Percentiles rank a stretch among this genome's conserved stretches.
Conservation (phyloP, 2,113 vertebrate genomes). For the Budorcas taxicolor region DNA sequence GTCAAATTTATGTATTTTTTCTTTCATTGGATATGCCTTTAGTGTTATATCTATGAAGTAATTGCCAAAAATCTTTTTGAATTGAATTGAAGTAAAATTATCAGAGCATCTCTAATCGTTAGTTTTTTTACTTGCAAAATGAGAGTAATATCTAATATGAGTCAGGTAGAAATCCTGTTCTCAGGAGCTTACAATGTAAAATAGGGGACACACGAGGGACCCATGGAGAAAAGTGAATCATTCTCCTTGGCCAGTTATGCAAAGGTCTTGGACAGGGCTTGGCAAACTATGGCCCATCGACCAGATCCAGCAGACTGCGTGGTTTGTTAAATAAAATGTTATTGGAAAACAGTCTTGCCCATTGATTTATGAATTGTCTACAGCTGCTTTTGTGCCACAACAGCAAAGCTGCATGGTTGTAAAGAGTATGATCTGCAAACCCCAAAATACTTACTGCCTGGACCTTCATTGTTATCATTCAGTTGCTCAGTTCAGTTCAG, state of each 20-base stretch:
- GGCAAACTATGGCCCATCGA: too few relatives aligned
- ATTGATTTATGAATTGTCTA: accelerated
- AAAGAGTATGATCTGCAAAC: not conserved
- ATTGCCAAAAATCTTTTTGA: not conserved
- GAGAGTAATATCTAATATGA: not conserved
- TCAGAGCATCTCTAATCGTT: not conserved
- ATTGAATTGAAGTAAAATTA: not conserved
- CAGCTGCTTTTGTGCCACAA: not conserved
- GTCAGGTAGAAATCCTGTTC: not conserved
- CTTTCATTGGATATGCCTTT: not conserved
- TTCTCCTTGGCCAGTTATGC: not conserved
- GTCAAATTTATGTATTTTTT: not conserved
- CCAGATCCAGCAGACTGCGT: not conserved
- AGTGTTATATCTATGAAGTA: not conserved
- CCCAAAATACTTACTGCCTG: not conserved
- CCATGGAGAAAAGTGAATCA: not conserved
- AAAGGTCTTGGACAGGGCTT: not conserved
- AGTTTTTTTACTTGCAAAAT: not conserved
- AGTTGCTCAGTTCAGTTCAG: not conserved
- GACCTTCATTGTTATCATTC: not conserved
- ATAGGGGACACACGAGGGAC: not conserved
- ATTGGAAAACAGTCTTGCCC: not conserved
- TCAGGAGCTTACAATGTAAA: not conserved
- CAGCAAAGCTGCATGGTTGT: not conserved
- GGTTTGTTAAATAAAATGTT: not conserved